Conservation (phyloP, 2,797 vertebrate genomes). For the Galago senegalensis region DNA sequence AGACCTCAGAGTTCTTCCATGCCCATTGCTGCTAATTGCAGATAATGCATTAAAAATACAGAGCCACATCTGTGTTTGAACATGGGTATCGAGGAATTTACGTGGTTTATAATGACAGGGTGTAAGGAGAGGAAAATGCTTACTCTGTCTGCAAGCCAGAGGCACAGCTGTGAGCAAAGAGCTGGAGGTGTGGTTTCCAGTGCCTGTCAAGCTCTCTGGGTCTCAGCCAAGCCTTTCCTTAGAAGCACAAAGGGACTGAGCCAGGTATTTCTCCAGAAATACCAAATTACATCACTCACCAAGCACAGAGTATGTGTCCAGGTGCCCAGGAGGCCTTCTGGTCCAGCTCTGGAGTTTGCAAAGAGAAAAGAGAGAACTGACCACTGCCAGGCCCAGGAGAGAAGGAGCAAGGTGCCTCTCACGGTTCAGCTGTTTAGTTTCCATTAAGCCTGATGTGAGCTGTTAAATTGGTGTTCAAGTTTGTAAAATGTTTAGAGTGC, state of each 20-base stretch:
- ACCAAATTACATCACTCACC: neutral
- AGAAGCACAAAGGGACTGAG: neutral
- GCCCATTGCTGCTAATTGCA: conserved; percentile 77
- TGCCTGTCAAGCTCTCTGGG: conserved; percentile 29
- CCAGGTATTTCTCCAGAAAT: conserved; percentile 47
- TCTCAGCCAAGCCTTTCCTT: conserved; percentile 28
- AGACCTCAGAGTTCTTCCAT: conserved; percentile 72
- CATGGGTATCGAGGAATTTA: neutral
- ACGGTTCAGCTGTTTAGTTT: neutral
- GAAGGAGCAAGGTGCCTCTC: neutral
- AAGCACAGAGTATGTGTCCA: neutral
- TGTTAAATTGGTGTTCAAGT: neutral
- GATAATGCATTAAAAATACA: conserved; percentile 76
- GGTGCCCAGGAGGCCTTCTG: neutral
- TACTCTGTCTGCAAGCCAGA: neutral
- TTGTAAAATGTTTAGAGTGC: neutral
- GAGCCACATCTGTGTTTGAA: conserved; percentile 31
- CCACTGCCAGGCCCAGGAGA: neutral
- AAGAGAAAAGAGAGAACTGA: neutral
- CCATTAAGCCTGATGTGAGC: neutral
- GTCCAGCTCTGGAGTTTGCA: neutral
- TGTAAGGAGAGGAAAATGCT: neutral
- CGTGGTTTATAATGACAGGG: conserved; percentile 56
- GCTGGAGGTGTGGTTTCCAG: conserved; percentile 1
- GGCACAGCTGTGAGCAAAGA: conserved; percentile 16